Evolutionary conservation across 2,797 vertebrate species (phyloP).

Genomic region (Sparidentex hasta): DNA sequence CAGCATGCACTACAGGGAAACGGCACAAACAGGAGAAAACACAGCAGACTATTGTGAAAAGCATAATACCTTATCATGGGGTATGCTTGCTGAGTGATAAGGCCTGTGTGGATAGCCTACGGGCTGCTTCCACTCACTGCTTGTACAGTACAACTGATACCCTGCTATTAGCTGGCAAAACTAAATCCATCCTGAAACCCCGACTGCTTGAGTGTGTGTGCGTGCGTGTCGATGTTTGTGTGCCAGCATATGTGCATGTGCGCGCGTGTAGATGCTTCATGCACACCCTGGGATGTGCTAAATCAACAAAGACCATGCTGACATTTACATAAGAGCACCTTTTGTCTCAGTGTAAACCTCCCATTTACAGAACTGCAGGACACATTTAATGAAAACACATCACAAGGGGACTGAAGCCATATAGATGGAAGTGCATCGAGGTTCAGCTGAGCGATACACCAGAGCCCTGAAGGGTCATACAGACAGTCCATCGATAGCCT

Average conservation of each 20-base stretch:
- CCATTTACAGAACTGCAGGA: conserved; percentile 47
- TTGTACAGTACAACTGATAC: conserved; percentile 65
- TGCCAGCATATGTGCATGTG: conserved; percentile 6
- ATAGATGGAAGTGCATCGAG: conserved; percentile 5
- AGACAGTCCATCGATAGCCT: conserved; percentile 33
- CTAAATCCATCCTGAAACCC: conserved; percentile 71
- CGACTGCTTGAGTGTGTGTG: conserved; percentile 42
- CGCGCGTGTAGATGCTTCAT: conserved; percentile 20
- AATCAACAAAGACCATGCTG: conserved; percentile 63
- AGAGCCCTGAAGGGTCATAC: conserved; percentile 17
- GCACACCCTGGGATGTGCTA: conserved; percentile 51
- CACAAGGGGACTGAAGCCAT: neutral
- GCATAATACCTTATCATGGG: conserved; percentile 73
- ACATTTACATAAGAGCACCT: conserved; percentile 71
- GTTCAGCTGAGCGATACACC: conserved; percentile 38
- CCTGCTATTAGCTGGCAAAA: conserved; percentile 74
- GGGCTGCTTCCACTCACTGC: conserved; percentile 68
- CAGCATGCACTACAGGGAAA: conserved; percentile 55
- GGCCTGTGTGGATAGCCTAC: conserved; percentile 65
- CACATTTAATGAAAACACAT: conserved; percentile 40
- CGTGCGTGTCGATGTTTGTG: conserved; percentile 3
- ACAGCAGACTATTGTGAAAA: conserved; percentile 73
- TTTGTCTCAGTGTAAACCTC: conserved; percentile 52
- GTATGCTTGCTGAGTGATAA: conserved; percentile 76
- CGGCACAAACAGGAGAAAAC: conserved; percentile 66